A percentile compares a stretch with the other conserved stretches of the same genome.
phyloP scores from a whole-genome alignment of 1,140 invertebrate genomes.

The Danaus plexippus region DNA sequence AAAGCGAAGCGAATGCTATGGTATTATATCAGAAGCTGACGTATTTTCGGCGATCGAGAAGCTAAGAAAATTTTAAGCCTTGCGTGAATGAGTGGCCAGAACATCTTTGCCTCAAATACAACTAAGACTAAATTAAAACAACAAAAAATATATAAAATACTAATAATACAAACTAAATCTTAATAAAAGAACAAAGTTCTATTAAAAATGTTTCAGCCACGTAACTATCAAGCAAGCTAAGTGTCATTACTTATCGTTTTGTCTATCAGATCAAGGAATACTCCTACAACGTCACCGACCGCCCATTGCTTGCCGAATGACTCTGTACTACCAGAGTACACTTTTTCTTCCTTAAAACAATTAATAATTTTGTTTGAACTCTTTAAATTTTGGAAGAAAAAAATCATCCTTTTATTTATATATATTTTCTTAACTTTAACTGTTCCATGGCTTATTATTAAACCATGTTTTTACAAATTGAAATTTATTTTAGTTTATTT shows the following conservation, averaged over 20 bases:
- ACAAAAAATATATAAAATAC: neutral
- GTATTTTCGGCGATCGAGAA: conserved; percentile 14
- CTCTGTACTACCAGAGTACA: conserved; percentile 88
- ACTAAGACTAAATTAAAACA: neutral
- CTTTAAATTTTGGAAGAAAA: too few relatives aligned
- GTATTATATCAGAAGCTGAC: conserved; percentile 9
- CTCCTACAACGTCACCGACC: conserved; percentile 93
- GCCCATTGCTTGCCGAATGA: conserved; percentile 96
- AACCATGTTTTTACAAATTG: too few relatives aligned
- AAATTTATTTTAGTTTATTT: too few relatives aligned
- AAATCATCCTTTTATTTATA: too few relatives aligned
- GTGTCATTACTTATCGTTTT: conserved; percentile 89
- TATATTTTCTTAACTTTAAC: too few relatives aligned
- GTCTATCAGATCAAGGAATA: conserved; percentile 96
- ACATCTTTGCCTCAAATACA: conserved; percentile 21
- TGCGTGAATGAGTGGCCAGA: conserved; percentile 31
- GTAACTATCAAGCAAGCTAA: conserved; percentile 36
- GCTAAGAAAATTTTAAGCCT: conserved; percentile 23
- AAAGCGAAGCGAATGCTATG: conserved; percentile 20
- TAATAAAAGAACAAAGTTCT: too few relatives aligned
- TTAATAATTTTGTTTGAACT: too few relatives aligned
- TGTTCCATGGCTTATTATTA: too few relatives aligned
- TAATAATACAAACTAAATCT: too few relatives aligned
- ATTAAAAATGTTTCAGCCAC: conserved; percentile 44
- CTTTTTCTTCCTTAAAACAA: conserved; percentile 89